Evolutionary conservation across 1,140 invertebrate genomes (phyloP), one percentile per base, ranked within the genome.

Genomic region (Drosophila kohkoa): DNA sequence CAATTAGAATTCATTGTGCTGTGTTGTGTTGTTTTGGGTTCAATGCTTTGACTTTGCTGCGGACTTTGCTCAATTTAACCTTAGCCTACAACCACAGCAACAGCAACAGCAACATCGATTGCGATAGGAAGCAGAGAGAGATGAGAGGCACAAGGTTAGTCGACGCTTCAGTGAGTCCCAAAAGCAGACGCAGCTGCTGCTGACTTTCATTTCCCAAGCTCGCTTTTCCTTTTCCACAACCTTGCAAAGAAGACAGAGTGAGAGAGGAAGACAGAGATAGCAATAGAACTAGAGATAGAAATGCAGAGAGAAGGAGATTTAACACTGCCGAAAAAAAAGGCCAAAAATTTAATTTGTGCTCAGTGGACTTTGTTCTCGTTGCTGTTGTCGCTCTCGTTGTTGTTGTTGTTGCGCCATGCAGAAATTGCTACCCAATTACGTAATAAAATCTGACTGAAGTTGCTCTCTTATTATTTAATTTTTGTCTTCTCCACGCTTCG

Each of bases 381-480:
- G 67, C 28, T 69, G 25, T 46, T 60, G 55, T 43, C 67, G 55
- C n/a, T n/a, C n/a, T n/a, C n/a, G n/a, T 15, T 64, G 10, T 15
- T 68, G 20, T 55, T 64, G 46, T 52, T 65, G 46, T 28, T 65
- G 59, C 16, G 51, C 70, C 85, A 75, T 85, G 85, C 87, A 89
- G 78, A 89, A 89, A 89, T 89, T 89, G 85, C 85, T 89, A 89
- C 85, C 85, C 86, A 89, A 89, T 89, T 89, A 89, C 86, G 85
- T 89, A 89, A 89, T 89, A 85, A 89, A 89, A 89, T 89, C 85
- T 85, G 81, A 89, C 85, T 89, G 86, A 89, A 89, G 85, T 89
- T 89, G 71, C 75, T 89, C 85, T 81, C 86, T 89, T 89, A 85
- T 89, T 89, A 89, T 89, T 89, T 88, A 88, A 88, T 88, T 88